Conservation (phyloP, 2,797 vertebrate genomes). For the Luscinia luscinia region DNA sequence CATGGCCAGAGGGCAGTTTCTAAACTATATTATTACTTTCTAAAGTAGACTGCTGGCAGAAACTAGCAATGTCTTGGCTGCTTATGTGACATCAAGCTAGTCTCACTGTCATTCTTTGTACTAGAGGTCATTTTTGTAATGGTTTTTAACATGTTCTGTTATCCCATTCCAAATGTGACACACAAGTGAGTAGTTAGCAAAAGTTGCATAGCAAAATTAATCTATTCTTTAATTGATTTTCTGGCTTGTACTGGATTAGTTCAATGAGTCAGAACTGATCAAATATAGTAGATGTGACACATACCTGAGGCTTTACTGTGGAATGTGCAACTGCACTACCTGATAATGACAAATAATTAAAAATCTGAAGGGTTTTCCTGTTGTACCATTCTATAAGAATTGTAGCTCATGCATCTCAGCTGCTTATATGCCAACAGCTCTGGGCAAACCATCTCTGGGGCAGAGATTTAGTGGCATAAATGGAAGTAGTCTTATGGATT, state of each 20-base stretch:
- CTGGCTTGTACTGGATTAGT: neutral
- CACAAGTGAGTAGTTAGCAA: neutral
- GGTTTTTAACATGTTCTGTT: neutral
- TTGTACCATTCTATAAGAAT: neutral
- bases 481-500: neutral
- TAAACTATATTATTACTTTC: neutral
- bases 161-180: neutral
- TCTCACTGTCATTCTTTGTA: neutral
- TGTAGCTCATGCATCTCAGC: neutral
- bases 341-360: neutral
- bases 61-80: neutral
- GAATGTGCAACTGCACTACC: accelerated
- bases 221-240: neutral
- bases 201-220: neutral
- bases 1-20: accelerated
- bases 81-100: accelerated
- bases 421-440: neutral
- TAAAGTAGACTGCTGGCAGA: neutral
- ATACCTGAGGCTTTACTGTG: neutral
- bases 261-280: neutral
- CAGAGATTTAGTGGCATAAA: neutral
- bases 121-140: neutral
- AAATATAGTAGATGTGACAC: neutral
- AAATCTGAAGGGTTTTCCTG: neutral
- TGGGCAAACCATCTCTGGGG: neutral